Evolutionary conservation across 1,140 invertebrate genomes (phyloP).

Genomic region (Ganaspis sp.): DNA sequence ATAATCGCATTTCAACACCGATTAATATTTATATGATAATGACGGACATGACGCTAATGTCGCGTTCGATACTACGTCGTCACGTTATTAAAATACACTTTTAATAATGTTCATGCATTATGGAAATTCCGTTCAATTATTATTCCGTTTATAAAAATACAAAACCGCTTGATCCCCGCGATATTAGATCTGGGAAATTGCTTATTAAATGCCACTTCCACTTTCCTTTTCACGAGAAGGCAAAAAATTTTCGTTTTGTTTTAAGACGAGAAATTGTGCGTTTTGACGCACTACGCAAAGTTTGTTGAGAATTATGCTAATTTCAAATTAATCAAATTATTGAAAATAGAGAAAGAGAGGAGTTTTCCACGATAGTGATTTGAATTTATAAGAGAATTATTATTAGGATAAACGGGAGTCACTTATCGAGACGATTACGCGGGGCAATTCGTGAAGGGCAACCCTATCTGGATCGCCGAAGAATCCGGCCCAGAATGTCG

Average conservation of each 20-base stretch:
- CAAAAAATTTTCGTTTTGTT: too few species aligned
- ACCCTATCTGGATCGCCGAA: conserved; percentile 10
- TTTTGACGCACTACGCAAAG: too few species aligned
- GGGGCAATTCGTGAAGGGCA: conserved; percentile 14
- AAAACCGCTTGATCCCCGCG: not conserved
- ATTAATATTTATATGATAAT: conserved; percentile 59
- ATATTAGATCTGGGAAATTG: conserved; percentile 14
- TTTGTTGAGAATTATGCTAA: too few species aligned
- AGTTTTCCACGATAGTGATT: conserved; percentile 39
- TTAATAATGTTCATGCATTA: conserved; percentile 53
- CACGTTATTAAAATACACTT: conserved; percentile 49
- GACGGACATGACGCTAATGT: conserved; percentile 15
- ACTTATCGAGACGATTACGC: conserved; percentile 53
- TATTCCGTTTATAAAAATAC: conserved; percentile 26
- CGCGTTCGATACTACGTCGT: conserved; percentile 30
- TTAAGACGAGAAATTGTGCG: not conserved
- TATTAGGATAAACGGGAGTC: conserved; percentile 49
- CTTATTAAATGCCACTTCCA: conserved; percentile 21
- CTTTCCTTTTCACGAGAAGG: not conserved
- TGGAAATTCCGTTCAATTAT: conserved; percentile 43
- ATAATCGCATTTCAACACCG: conserved; percentile 50
- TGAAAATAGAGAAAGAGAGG: not conserved
- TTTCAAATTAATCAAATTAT: too few species aligned
- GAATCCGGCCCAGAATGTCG: conserved; percentile 42
- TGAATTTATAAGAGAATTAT: conserved; percentile 66